Conservation (phyloP, 2,888 invertebrate species). For the Allygus modestus region DNA sequence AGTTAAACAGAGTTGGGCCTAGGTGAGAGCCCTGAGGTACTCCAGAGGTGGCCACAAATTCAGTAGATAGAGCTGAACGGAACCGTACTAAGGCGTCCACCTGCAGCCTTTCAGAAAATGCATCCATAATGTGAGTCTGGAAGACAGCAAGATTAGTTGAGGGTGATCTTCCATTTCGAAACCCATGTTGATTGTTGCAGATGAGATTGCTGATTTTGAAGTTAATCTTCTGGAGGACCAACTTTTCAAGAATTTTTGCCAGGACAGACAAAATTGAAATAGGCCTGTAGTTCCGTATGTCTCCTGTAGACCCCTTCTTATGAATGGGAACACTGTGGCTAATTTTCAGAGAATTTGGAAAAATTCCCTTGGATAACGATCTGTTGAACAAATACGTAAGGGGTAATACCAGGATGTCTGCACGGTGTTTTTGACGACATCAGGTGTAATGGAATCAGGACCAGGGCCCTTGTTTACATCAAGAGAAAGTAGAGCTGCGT, state of each 20-base stretch:
- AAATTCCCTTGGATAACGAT: background rate
- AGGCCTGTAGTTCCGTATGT: background rate
- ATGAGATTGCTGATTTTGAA: background rate
- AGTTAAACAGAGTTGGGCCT: no score
- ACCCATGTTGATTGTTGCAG: background rate
- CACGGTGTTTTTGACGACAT: conserved; percentile 5
- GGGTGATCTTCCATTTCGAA: background rate
- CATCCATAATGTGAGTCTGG: background rate
- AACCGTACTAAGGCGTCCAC: conserved; percentile 7
- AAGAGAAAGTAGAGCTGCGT: background rate
- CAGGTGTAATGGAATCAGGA: conserved; percentile 24
- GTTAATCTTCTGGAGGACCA: background rate
- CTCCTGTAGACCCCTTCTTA: background rate
- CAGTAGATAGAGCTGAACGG: no score
- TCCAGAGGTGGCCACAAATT: no score
- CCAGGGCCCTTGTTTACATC: conserved; percentile 31
- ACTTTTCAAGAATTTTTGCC: conserved; percentile 1
- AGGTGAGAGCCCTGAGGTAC: no score
- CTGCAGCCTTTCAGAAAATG: background rate
- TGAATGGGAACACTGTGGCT: conserved; percentile 31
- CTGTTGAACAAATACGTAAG: conserved; percentile 3
- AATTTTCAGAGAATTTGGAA: background rate
- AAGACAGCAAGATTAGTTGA: background rate
- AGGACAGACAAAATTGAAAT: conserved; percentile 11
- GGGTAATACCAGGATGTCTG: background rate